phyloP scores from a whole-genome alignment of 2,888 invertebrate genomes.

The Alentia gelatinosa region DNA sequence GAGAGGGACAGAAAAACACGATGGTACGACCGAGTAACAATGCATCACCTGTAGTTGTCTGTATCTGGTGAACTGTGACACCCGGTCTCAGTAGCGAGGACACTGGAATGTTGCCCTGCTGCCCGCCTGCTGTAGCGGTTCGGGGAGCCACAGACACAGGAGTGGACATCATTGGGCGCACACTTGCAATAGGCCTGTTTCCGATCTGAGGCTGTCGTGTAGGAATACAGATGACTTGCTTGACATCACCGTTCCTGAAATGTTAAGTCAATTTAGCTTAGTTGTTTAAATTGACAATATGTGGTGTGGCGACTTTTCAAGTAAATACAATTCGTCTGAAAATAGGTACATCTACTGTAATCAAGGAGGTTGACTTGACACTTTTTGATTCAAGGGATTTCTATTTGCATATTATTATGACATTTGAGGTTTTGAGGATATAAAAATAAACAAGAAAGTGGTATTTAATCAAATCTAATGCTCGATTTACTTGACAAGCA shows the following conservation, averaged over 20 bases:
- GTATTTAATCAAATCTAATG: no score
- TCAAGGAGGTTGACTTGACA: no score
- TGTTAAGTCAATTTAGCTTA: neutral
- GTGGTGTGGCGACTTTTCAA: no score
- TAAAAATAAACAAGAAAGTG: no score
- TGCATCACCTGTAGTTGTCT: slow-evolving; percentile 88
- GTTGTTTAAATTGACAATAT: no score
- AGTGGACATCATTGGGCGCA: slow-evolving; percentile 90
- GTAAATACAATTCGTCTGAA: no score
- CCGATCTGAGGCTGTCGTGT: slow-evolving; percentile 53
- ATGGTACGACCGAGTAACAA: neutral
- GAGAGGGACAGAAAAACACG: neutral
- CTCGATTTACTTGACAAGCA: no score
- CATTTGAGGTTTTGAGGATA: no score
- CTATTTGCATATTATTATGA: no score
- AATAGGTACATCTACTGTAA: no score
- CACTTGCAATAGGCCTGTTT: slow-evolving; percentile 83
- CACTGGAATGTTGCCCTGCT: slow-evolving; percentile 62
- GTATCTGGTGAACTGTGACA: slow-evolving; percentile 97
- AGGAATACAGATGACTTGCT: slow-evolving; percentile 42
- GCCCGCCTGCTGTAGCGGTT: slow-evolving; percentile 55
- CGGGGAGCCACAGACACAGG: slow-evolving; percentile 73
- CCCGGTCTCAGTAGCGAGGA: slow-evolving; percentile 87
- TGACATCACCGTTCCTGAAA: slow-evolving; percentile 12
- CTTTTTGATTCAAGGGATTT: no score